Conservation (phyloP, 2,113 vertebrate genomes). For the Zapus hudsonius region DNA sequence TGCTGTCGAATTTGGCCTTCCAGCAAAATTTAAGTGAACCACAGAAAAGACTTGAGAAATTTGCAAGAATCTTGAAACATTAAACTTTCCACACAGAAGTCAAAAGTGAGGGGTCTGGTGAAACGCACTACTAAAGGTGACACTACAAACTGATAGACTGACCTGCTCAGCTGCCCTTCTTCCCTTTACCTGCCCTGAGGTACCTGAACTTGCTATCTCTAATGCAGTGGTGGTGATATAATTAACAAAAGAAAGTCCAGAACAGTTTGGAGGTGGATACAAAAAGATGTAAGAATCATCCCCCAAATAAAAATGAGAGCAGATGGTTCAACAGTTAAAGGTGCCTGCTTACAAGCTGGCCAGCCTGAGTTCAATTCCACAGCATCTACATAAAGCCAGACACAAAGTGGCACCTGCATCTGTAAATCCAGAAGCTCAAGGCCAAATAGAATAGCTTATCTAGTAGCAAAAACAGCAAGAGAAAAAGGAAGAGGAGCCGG, state of each 20-base stretch:
- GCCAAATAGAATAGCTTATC: too few relatives aligned
- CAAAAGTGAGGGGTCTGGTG: not conserved
- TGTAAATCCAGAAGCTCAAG: too few relatives aligned
- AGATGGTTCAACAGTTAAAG: too few relatives aligned
- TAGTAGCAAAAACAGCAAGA: too few relatives aligned
- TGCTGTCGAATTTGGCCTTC: not conserved
- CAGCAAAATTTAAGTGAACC: not conserved
- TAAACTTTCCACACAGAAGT: not conserved
- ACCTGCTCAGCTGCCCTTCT: not conserved
- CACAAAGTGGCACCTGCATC: too few relatives aligned
- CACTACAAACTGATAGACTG: not conserved
- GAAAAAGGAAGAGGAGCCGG: too few relatives aligned
- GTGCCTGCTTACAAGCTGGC: too few relatives aligned
- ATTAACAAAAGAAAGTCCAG: conserved; percentile 4
- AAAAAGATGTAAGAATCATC: not conserved
- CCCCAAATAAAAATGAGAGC: too few relatives aligned
- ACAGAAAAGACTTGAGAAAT: conserved; percentile 1
- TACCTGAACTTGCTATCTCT: not conserved
- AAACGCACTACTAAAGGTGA: not conserved
- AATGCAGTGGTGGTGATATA: not conserved
- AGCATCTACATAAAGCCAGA: too few relatives aligned
- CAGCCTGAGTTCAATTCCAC: too few relatives aligned
- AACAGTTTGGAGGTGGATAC: not conserved
- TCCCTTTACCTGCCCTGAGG: not conserved
- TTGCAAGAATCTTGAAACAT: not conserved